Evolutionary conservation across 2,888 invertebrate genomes (phyloP), one percentile per base, ranked within the genome.

Genomic region (Nomada ruficornis): DNA sequence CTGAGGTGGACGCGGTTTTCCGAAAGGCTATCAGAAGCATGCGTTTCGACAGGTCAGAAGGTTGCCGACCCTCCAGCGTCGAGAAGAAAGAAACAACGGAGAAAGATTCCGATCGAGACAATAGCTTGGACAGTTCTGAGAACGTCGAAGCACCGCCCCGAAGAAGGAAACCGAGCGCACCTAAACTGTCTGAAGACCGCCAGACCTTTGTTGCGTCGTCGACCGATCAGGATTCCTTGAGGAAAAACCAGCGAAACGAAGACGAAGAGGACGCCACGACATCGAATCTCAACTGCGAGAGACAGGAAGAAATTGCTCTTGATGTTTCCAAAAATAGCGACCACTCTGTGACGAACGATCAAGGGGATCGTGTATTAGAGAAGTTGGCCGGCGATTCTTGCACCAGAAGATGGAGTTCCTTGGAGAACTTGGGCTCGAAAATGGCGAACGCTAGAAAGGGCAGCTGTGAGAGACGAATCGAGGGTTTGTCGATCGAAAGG

Each of bases 391-490:
- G 15, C 2, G 82, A 54, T 9, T 23, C 63, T 2, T 36, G 71
- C 0, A 2, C 72, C 0, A 82, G 83, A 52, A 68, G 50, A n/a
- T 87, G 87, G 80, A 74, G 80, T 7, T 77, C 76, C 7, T 13
- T 69, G 23, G 85, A 85, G 55, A 76, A 44, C 13, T 59, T 83
- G 23, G 44, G 10, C 7, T 13, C 20, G 2, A 76, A 54, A 9
- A 10, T 52, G 26, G 70, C 74, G 15, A 65, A 64, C 9, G n/a
- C 42, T 15, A n/a, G 10, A 18, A 52, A 63, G 7, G 44, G 2
- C 20, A 18, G 63, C 11, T 50, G 10, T 1, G 44, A n/a, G 13
- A 18, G 29, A 10, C 70, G 42, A 20, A 20, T 75, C 50, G 80
- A 82, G 15, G 64, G 54, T 20, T 44, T 42, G 29, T 68, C 76